These are phyloP conservation scores for Phataginus tricuspis DNA, from an alignment of 2,797 vertebrate species.

Conservation along the genomic window DNA sequence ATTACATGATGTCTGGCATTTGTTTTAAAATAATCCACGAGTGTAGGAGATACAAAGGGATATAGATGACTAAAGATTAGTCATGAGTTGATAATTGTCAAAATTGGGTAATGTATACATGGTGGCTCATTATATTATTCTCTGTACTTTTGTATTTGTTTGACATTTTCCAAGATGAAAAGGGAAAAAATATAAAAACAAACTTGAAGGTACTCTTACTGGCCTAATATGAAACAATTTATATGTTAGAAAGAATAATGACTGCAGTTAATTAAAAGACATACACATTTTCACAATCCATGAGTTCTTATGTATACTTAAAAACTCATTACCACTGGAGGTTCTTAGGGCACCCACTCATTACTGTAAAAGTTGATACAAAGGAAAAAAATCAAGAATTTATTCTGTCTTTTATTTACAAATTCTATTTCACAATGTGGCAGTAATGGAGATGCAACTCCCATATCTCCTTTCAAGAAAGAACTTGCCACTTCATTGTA, in stretches of 20 bases:
- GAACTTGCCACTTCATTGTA: not conserved
- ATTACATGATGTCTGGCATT: slow-evolving; percentile 29
- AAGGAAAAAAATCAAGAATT: not conserved
- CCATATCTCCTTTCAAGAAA: not conserved
- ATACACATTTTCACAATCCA: not conserved
- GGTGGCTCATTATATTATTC: not conserved
- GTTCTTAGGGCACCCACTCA: not conserved
- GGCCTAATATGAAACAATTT: not conserved
- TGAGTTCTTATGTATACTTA: not conserved
- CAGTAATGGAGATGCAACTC: not conserved
- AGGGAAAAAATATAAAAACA: not conserved
- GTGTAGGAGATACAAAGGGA: too few species aligned
- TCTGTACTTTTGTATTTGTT: not conserved
- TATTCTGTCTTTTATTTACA: slow-evolving; percentile 7
- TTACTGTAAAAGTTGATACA: not conserved
- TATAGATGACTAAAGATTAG: not conserved
- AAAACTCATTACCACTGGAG: not conserved
- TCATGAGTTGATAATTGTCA: not conserved
- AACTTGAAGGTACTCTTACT: not conserved
- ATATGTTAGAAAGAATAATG: not conserved
- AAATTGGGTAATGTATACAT: not conserved
- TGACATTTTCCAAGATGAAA: slow-evolving; percentile 21
- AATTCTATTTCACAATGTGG: not conserved
- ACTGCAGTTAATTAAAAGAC: not conserved
- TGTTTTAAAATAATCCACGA: slow-evolving; percentile 39